Percentiles rank a stretch among this genome's conserved stretches.
phyloP scores from a whole-genome alignment of 30 jellyfish, hydroid and myxozoan genomes.

The Pelagia noctiluca region DNA sequence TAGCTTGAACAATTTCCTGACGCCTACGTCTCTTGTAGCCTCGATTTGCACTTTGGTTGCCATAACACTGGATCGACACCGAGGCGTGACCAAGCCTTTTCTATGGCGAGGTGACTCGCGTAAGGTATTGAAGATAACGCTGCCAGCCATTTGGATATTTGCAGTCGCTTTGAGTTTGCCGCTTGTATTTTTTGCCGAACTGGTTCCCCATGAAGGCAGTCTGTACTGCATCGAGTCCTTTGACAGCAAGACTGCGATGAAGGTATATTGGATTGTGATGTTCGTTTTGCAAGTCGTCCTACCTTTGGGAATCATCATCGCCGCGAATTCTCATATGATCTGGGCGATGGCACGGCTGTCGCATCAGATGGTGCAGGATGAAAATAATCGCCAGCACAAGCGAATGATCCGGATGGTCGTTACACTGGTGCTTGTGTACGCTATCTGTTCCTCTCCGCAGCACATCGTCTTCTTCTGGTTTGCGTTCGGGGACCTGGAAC shows the following conservation, averaged over 20 bases:
- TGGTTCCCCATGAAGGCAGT: slow-evolving; percentile 17
- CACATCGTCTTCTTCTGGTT: slow-evolving; percentile 85
- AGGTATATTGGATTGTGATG: slow-evolving; percentile 82
- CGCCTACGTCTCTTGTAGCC: slow-evolving; percentile 80
- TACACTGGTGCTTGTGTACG: slow-evolving; percentile 85
- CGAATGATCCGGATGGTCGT: slow-evolving; percentile 95
- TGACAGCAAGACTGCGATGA: slow-evolving; percentile 11
- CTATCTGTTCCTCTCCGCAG: slow-evolving; percentile 92
- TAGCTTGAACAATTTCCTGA: slow-evolving; percentile 57
- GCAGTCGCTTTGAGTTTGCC: slow-evolving; percentile 80
- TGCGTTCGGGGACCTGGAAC: slow-evolving; percentile 57
- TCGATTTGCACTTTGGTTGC: slow-evolving; percentile 93
- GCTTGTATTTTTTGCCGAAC: slow-evolving; percentile 50
- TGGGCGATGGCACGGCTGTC: slow-evolving; percentile 41
- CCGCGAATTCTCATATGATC: slow-evolving; percentile 80
- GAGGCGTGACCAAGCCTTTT: slow-evolving; percentile 92
- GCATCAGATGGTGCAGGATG: slow-evolving; percentile 24
- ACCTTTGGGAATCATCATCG: slow-evolving; percentile 76
- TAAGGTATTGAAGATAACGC: slow-evolving; percentile 40
- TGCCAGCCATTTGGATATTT: slow-evolving; percentile 87
- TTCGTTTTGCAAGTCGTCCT: slow-evolving; percentile 59
- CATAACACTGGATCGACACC: slow-evolving; percentile 92
- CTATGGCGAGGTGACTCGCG: slow-evolving; percentile 92
- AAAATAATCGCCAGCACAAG: slow-evolving; percentile 69
- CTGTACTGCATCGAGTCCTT: slow-evolving; percentile 80